phyloP scores from a whole-genome alignment of 1,140 invertebrate species.

The Brachionus paranguensis region DNA sequence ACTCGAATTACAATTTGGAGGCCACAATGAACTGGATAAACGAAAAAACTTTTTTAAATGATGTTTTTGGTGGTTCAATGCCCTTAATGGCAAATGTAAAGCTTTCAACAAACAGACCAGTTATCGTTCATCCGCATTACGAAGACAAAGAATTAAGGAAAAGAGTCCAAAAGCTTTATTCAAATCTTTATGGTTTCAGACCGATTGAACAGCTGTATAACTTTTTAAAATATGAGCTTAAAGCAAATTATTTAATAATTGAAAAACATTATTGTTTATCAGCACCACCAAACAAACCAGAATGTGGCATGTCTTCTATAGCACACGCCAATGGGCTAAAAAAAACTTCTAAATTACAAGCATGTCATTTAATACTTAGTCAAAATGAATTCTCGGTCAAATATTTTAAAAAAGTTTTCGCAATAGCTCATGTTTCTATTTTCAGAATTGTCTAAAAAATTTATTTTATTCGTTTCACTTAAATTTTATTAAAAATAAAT shows the following conservation, averaged over 20 bases:
- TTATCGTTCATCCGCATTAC: slow-evolving; percentile 77
- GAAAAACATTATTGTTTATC: slow-evolving; percentile 35
- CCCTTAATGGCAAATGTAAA: slow-evolving; percentile 73
- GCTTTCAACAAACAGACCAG: slow-evolving; percentile 67
- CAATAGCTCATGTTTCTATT: not conserved
- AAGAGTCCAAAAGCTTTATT: slow-evolving; percentile 16
- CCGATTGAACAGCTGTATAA: not conserved
- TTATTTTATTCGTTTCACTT: too few relatives aligned
- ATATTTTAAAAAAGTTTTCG: not conserved
- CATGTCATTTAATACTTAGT: not conserved
- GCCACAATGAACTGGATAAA: slow-evolving; percentile 70
- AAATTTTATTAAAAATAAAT: not conserved
- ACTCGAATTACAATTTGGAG: slow-evolving; percentile 66
- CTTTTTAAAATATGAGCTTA: not conserved
- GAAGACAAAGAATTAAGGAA: slow-evolving; percentile 13
- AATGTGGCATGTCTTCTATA: not conserved
- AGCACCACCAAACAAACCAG: not conserved
- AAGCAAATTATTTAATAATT: slow-evolving; percentile 28
- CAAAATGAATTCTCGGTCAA: not conserved
- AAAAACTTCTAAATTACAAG: not conserved
- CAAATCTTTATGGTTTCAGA: slow-evolving; percentile 2
- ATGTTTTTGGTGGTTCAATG: slow-evolving; percentile 77
- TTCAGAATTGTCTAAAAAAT: not conserved
- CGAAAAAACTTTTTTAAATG: slow-evolving; percentile 59
- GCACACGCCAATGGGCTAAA: not conserved